These are phyloP conservation scores for Diplogasteroides magnus DNA, from an alignment of 1,140 invertebrate species.

Conservation along the genomic window DNA sequence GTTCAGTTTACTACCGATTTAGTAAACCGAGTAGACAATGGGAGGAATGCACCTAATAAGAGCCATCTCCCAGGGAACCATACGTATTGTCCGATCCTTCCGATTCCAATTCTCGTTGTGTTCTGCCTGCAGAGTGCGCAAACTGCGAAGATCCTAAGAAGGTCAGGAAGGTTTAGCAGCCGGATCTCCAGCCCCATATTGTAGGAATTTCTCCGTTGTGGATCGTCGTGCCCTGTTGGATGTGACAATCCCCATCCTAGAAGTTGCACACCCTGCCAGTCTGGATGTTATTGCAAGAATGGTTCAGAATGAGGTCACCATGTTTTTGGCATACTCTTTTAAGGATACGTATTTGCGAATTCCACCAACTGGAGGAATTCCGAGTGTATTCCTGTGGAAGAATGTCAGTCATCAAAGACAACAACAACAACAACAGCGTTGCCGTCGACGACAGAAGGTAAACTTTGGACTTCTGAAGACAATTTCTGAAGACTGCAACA, in stretches of 20 bases:
- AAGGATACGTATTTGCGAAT: slow-evolving; percentile 17
- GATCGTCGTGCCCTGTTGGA: slow-evolving; percentile 27
- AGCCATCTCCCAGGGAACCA: not conserved
- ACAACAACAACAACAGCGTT: slow-evolving; percentile 2
- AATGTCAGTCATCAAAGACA: slow-evolving; percentile 12
- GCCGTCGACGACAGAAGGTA: no score
- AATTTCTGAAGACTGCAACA: not conserved
- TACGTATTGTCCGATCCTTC: slow-evolving; percentile 5
- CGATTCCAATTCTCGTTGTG: slow-evolving; percentile 21
- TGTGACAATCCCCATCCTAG: slow-evolving; percentile 27
- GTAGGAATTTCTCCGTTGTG: slow-evolving; percentile 24
- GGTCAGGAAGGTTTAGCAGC: no score
- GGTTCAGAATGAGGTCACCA: slow-evolving; percentile 3
- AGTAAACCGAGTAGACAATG: no score
- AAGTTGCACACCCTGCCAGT: slow-evolving; percentile 22
- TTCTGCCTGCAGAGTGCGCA: slow-evolving; percentile 24
- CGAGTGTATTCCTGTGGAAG: slow-evolving; percentile 21
- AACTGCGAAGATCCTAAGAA: slow-evolving; percentile 27
- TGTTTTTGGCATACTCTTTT: not conserved
- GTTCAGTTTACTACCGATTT: no score
- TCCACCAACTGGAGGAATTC: slow-evolving; percentile 22
- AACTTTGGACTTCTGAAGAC: slow-evolving; percentile 9
- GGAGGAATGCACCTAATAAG: no score
- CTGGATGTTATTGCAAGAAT: slow-evolving; percentile 29
- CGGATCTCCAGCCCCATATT: not conserved